A percentile compares a stretch with the other conserved stretches of the same genome.
Evolutionary conservation across 2,888 invertebrate species (phyloP).

Genomic region (Altica lythri): DNA sequence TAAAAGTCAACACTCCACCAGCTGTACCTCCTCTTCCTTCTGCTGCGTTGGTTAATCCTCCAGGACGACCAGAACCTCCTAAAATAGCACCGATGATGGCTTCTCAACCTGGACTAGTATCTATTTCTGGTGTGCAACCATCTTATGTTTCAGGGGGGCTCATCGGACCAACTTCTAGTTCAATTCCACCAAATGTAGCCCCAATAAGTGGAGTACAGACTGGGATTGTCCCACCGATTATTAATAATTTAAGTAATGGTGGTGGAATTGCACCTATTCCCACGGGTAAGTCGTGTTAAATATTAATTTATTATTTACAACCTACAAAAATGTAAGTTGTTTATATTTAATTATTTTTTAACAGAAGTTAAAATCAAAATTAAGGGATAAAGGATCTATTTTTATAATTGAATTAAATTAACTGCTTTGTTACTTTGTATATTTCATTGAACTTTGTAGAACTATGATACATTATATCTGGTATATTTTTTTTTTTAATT

Average conservation of each 20-base stretch:
- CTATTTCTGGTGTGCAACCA: constrained; percentile 23
- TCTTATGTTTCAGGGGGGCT: constrained; percentile 30
- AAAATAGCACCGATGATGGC: constrained; percentile 43
- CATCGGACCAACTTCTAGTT: constrained; percentile 27
- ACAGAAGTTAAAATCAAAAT: too few relatives aligned
- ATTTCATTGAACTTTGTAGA: too few relatives aligned
- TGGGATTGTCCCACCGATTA: constrained; percentile 34
- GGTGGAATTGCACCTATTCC: constrained; percentile 22
- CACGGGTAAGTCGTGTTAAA: constrained; percentile 25
- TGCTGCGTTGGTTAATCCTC: constrained; percentile 49
- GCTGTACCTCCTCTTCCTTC: constrained; percentile 50
- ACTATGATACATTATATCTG: not conserved
- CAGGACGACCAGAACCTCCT: constrained; percentile 54
- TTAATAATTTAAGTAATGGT: constrained; percentile 28
- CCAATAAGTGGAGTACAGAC: constrained; percentile 27
- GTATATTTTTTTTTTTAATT: too few relatives aligned
- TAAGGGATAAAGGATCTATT: too few relatives aligned
- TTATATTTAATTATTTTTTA: too few relatives aligned
- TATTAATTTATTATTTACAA: constrained; percentile 1
- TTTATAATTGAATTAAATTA: too few relatives aligned
- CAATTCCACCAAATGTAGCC: constrained; percentile 21
- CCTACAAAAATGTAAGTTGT: too few relatives aligned
- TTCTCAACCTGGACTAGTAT: constrained; percentile 53
- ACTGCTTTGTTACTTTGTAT: too few relatives aligned
- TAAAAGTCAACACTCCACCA: constrained; percentile 60